Evolutionary conservation across 2,888 invertebrate genomes (phyloP), one percentile per base, ranked within the genome.

Genomic region (Caenorhabditis auriculariae): DNA sequence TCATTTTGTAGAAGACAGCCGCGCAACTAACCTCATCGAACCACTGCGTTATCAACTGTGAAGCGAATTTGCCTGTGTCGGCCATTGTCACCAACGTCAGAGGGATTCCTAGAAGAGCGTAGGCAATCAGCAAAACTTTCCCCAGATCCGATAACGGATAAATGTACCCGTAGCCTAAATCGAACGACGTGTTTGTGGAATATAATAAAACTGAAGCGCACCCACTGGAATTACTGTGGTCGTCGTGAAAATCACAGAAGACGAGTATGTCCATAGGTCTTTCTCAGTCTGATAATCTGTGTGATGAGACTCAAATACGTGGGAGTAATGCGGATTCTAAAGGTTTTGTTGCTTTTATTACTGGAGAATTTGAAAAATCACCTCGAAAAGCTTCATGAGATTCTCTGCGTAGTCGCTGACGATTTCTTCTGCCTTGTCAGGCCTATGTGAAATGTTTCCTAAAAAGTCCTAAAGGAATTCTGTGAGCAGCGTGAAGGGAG

Each of bases 141-240:
- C 69, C 68, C 7, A 60, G 56, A 1, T 55, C 43, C 0, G 69
- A 63, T 0, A 60, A 56, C 0, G 72, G 72, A 35, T 56, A 66
- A 3, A 72, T 65, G 44, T 66, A 70, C 17, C 72, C 72, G 42
- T 70, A 72, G 6, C 72, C 72, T 72, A 43, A 12, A 61, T 35
- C 41, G 12, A 26, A 19, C 19, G 15, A 19, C 17, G 24, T 45
- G 15, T 19, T 12, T 12, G 19, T n/a, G 12, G 17, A 44, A 43
- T 28, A 37, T 32, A 42, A n/a, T 17, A 27, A 32, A 17, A 37
- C 19, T 4, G 28, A 21, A 26, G 32, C 66, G 27, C 2, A 72
- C 72, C 72, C 28, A 72, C 72, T n/a, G 72, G 72, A n/a, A 72
- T 72, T 26, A 72, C 72, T 17, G 72, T 72, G 45, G 72, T 72